Conservation (phyloP, 2,113 vertebrate species). For the Hepsetus odoe region DNA sequence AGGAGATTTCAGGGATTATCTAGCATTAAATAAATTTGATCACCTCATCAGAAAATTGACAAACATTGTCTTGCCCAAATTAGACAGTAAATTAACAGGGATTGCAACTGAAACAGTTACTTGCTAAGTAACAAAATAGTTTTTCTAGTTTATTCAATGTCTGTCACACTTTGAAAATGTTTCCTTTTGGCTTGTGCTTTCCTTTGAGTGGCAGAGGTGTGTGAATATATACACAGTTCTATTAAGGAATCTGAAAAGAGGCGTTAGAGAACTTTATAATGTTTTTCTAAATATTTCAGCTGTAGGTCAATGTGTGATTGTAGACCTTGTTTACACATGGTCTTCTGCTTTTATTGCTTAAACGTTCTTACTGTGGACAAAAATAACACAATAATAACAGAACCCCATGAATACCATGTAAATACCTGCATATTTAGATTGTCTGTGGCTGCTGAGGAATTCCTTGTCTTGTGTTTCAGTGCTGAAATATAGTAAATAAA, state of each 20-base stretch:
- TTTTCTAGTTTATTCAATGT: conserved; percentile 9
- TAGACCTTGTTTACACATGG: neutral
- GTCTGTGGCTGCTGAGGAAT: neutral
- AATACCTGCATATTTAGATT: neutral
- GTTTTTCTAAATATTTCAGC: neutral
- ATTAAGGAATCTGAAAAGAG: neutral
- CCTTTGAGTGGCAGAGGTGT: neutral
- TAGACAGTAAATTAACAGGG: neutral
- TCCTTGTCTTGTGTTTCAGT: neutral
- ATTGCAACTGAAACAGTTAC: neutral
- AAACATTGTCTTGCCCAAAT: neutral
- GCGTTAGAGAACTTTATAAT: neutral
- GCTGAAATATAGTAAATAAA: conserved; percentile 1
- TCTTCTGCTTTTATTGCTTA: neutral
- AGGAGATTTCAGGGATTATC: neutral
- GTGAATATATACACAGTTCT: neutral
- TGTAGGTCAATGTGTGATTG: neutral
- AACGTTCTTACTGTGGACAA: neutral
- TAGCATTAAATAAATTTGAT: neutral
- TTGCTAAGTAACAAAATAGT: neutral
- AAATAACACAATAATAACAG: neutral
- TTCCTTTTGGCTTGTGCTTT: neutral
- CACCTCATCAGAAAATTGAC: neutral
- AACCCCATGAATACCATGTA: neutral
- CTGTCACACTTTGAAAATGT: neutral